Conservation (phyloP, 2,113 vertebrate species). For the Butorides virescens region DNA sequence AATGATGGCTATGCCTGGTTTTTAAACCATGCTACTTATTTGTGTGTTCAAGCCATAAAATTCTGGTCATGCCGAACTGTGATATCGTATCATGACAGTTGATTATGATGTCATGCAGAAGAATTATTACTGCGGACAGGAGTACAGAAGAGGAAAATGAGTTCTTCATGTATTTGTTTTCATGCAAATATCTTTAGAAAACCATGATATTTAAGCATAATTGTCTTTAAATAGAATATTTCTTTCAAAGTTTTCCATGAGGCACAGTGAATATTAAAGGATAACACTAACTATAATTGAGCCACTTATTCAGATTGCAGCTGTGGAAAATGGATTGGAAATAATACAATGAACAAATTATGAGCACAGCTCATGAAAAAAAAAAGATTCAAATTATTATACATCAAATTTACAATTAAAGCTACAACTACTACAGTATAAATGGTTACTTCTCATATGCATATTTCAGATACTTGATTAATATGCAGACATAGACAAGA, state of each 20-base stretch:
- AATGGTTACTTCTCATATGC: constrained; percentile 21
- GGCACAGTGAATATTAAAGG: constrained; percentile 52
- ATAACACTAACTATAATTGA: constrained; percentile 51
- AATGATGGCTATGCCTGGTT: not conserved
- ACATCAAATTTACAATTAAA: constrained; percentile 45
- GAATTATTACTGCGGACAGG: not conserved
- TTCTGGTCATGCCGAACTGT: not conserved
- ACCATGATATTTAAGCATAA: constrained; percentile 25
- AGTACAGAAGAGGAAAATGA: not conserved
- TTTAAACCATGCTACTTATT: not conserved
- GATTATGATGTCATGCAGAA: not conserved
- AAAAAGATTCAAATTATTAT: constrained; percentile 46
- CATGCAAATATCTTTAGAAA: constrained; percentile 19
- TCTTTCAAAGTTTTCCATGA: constrained; percentile 58
- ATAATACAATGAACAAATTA: constrained; percentile 61
- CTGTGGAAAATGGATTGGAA: constrained; percentile 58
- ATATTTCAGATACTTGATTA: not conserved
- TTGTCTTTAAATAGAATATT: constrained; percentile 51
- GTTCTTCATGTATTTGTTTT: not conserved
- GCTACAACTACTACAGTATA: constrained; percentile 11
- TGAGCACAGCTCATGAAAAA: constrained; percentile 52
- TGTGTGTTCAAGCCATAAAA: not conserved
- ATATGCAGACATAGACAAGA: not conserved
- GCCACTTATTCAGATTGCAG: constrained; percentile 62
- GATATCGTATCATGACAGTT: not conserved